Evolutionary conservation across 2,113 vertebrate genomes (phyloP), one percentile per base, ranked within the genome.

Genomic region (Naja naja): DNA sequence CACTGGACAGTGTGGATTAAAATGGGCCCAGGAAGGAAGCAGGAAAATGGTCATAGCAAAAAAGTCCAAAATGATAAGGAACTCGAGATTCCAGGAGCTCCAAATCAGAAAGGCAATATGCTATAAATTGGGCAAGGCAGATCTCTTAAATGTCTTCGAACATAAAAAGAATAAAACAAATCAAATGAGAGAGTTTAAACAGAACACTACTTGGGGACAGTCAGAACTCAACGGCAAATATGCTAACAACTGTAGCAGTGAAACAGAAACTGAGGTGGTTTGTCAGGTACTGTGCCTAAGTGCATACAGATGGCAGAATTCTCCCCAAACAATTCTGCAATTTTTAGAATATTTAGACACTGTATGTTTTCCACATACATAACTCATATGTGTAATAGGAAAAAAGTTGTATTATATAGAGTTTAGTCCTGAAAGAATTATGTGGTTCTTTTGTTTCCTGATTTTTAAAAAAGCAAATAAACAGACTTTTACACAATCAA

Each of bases 401-500:
- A 54, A 18, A 30, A 60, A 18, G 85, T 16, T 20, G 6, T 55
- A 7, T 9, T 16, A 25, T 88, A 74, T 88, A 88, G 7, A 25
- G 25, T 11, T 60, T 47, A 39, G 34, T 53, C 4, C 2, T 55
- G 2, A 87, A 47, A 69, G 49, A 39, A 23, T 10, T 22, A 16
- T 39, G 6, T 16, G 69, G n/a, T 34, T 8, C 34, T 81, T 39
- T 81, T 81, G 11, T 54, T 91, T 56, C 85, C 87, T 39, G 47
- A 86, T 91, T 60, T 54, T 89, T 91, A 60, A 92, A 56, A 88
- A 89, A 52, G 30, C 85, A 87, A 22, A 89, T 53, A 52, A 39
- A 89, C 20, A 94, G 58, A 86, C 69, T 91, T 87, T 87, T 30
- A 27, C 54, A 20, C 49, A 47, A 30, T 92, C 81, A 93, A 43